These are phyloP conservation scores for Boulengeromyrus knoepffleri DNA, from an alignment of 2,113 vertebrate species.

Conservation along the genomic window DNA sequence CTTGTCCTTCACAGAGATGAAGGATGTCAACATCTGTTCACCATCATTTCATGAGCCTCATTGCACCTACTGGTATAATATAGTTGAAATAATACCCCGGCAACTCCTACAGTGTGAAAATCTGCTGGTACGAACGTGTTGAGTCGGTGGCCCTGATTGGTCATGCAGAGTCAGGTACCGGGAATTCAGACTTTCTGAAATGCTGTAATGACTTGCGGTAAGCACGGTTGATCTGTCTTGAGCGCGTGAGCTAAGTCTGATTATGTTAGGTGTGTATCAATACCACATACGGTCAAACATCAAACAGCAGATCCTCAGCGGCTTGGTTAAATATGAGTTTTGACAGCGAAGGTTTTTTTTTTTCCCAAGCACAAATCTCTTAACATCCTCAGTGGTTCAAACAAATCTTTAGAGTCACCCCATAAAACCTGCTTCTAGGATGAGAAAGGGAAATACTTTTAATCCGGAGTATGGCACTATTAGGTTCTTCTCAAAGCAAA, in stretches of 20 bases:
- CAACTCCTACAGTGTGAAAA: not conserved
- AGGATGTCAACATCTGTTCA: not conserved
- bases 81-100: not conserved
- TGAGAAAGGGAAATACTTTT: constrained; percentile 58
- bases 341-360: constrained; percentile 51
- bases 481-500: constrained; percentile 60
- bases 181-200: constrained; percentile 18
- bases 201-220: constrained; percentile 47
- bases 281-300: constrained; percentile 52
- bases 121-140: not conserved
- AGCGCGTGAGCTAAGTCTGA: constrained; percentile 52
- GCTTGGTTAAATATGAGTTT: constrained; percentile 61
- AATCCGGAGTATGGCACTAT: constrained; percentile 64
- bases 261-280: constrained; percentile 62
- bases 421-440: constrained; percentile 60
- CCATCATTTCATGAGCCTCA: not conserved
- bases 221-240: constrained; percentile 48
- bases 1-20: not conserved
- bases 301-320: constrained; percentile 61
- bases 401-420: constrained; percentile 57
- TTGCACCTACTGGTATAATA: not conserved
- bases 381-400: constrained; percentile 61
- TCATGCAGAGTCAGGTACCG: constrained; percentile 8
- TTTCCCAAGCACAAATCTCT: constrained; percentile 50
- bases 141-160: not conserved